Conservation (phyloP, 1,140 invertebrate species). For the Platorchestia sp. region DNA sequence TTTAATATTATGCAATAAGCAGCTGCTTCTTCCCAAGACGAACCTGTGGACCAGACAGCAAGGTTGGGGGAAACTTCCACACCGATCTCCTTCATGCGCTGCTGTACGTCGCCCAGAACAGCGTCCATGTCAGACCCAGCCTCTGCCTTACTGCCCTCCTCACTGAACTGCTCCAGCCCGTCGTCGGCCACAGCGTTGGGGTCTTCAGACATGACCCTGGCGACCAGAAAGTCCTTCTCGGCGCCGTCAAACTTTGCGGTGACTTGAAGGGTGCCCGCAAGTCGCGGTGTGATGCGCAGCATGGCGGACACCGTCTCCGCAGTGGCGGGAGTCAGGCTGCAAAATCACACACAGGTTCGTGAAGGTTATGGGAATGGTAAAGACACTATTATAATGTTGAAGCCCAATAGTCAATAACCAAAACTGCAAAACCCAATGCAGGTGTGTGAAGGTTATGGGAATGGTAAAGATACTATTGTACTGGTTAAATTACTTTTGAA, state of each 20-base stretch:
- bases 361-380: not conserved
- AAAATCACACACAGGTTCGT: no score
- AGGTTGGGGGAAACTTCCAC: not conserved
- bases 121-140: not conserved
- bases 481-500: no score
- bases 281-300: not conserved
- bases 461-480: no score
- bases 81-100: not conserved
- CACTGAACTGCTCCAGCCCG: not conserved
- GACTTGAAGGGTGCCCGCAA: conserved; percentile 3
- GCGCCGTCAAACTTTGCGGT: not conserved
- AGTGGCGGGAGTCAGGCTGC: not conserved
- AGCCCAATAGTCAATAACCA: no score
- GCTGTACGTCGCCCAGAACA: conserved; percentile 16
- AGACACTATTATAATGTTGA: no score
- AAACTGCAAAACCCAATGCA: no score
- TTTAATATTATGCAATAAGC: no score
- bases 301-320: not conserved
- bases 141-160: not conserved
- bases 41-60: conserved; percentile 23
- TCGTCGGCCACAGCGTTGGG: not conserved
- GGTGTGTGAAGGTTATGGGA: no score
- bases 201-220: not conserved
- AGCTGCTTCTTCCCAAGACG: no score
- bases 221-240: conserved; percentile 24